Conservation (phyloP, 2,113 vertebrate genomes). For the Mixornis gularis region DNA sequence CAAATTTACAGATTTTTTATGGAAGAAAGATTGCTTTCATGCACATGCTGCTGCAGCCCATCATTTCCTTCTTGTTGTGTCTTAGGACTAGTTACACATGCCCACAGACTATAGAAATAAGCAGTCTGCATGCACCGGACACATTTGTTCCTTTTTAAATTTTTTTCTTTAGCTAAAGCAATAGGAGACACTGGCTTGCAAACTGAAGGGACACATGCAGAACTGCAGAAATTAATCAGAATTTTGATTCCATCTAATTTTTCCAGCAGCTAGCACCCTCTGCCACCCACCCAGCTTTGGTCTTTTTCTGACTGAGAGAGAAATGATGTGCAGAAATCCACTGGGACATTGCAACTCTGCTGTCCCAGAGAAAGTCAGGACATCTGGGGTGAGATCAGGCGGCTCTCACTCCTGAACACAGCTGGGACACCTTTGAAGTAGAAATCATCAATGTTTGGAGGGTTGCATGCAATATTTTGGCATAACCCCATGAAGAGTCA, state of each 20-base stretch:
- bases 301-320: not conserved
- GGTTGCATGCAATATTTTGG: not conserved
- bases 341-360: fast-evolving
- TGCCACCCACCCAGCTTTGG: not conserved
- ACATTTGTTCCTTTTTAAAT: not conserved
- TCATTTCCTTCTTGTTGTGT: not conserved
- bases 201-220: not conserved
- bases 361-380: not conserved
- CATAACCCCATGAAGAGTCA: not conserved
- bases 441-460: not conserved
- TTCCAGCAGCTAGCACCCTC: not conserved
- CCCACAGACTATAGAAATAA: not conserved
- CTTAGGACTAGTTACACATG: not conserved
- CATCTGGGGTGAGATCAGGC: fast-evolving
- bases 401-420: not conserved
- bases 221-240: not conserved
- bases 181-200: not conserved
- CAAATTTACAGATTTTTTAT: not conserved
- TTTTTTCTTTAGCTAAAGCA: not conserved
- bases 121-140: not conserved
- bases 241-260: not conserved
- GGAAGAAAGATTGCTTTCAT: not conserved
- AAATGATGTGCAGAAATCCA: not conserved
- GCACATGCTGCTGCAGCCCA: not conserved
- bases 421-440: not conserved